A percentile compares a stretch with the other conserved stretches of the same genome.
phyloP scores from a whole-genome alignment of 2,113 vertebrate genomes.

The Crotalus helleri region DNA sequence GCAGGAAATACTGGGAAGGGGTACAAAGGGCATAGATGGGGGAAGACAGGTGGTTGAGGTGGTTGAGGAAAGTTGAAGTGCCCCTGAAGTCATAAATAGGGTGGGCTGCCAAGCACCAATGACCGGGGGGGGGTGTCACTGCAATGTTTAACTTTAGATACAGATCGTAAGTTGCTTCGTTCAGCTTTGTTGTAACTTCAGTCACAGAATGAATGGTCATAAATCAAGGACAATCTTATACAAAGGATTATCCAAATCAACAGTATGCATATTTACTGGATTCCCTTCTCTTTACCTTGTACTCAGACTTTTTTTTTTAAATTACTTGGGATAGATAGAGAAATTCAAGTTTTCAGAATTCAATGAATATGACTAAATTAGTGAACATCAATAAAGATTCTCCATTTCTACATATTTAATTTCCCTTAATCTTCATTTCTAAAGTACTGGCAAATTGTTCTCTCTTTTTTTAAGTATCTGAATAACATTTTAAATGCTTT shows the following conservation, averaged over 20 bases:
- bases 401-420: conserved; percentile 18
- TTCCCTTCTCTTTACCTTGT: not conserved
- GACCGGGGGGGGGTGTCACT: not conserved
- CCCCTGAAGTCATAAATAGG: not conserved
- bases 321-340: not conserved
- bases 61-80: not conserved
- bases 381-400: conserved; percentile 23
- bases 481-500: conserved; percentile 41
- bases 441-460: conserved; percentile 31
- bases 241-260: not conserved
- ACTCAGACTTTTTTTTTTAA: not conserved
- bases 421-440: conserved; percentile 24
- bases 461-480: conserved; percentile 17
- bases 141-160: not conserved
- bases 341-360: not conserved
- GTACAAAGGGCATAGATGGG: not conserved
- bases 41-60: not conserved
- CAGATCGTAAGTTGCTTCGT: not conserved
- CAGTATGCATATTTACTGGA: not conserved
- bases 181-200: not conserved
- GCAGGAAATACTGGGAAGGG: not conserved
- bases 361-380: not conserved
- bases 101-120: not conserved
- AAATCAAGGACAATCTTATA: not conserved
- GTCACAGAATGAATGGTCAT: not conserved